Conservation (phyloP, 2,888 invertebrate species). For the Drosophila fulvimacula region DNA sequence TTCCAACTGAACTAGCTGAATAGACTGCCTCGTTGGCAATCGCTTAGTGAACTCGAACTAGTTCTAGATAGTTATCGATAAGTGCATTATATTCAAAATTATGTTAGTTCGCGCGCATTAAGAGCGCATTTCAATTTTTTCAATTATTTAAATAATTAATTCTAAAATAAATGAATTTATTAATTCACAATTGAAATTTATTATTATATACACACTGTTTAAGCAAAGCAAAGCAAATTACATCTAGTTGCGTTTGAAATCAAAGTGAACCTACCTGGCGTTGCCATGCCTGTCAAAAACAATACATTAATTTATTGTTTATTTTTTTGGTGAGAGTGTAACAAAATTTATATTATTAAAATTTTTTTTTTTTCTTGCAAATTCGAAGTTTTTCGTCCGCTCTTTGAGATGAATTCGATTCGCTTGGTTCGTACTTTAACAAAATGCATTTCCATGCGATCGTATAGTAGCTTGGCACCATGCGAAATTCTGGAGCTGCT, state of each 20-base stretch:
- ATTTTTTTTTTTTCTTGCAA: conserved; percentile 7
- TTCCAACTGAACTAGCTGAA: too few species aligned
- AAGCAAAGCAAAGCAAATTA: background rate
- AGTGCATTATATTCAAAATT: background rate
- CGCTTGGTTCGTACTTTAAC: conserved; percentile 12
- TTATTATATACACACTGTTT: too few species aligned
- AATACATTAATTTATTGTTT: background rate
- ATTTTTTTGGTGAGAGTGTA: background rate
- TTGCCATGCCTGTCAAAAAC: conserved; percentile 18
- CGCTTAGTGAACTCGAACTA: background rate
- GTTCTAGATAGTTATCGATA: background rate
- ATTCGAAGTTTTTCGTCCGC: background rate
- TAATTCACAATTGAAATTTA: too few species aligned
- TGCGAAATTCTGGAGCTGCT: conserved; percentile 93
- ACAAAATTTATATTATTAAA: conserved; percentile 17
- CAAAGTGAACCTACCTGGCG: background rate
- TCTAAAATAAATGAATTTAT: background rate
- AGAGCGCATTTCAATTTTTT: background rate
- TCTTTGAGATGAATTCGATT: conserved; percentile 17
- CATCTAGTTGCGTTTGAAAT: background rate
- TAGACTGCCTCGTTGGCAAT: too few species aligned
- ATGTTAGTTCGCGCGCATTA: background rate
- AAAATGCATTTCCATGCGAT: background rate
- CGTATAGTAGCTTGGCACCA: conserved; percentile 87
- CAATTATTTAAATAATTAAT: background rate